Conservation (phyloP, 1,140 invertebrate species). For the Bombus confusus region DNA sequence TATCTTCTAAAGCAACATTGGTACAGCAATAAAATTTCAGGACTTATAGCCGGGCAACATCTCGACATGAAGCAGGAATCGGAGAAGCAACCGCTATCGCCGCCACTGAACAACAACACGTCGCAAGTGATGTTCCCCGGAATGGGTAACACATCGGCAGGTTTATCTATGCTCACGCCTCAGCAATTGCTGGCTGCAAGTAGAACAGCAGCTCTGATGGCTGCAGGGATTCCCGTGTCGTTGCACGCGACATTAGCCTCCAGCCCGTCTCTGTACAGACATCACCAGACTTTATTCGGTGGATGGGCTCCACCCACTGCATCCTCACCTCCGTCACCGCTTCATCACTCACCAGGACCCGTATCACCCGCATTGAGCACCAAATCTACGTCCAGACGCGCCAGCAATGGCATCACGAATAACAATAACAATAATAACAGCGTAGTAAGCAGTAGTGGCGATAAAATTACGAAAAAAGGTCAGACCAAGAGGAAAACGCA, state of each 20-base stretch:
- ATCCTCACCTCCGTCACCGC: constrained; percentile 74
- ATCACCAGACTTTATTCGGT: constrained; percentile 83
- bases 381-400: constrained; percentile 72
- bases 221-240: constrained; percentile 78
- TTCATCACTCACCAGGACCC: constrained; percentile 74
- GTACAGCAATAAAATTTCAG: constrained; percentile 62
- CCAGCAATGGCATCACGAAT: constrained; percentile 64
- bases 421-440: constrained; percentile 78
- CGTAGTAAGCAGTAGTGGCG: constrained; percentile 80
- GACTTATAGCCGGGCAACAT: constrained; percentile 73
- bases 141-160: constrained; percentile 78
- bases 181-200: constrained; percentile 83
- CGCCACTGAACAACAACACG: constrained; percentile 77
- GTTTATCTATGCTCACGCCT: constrained; percentile 82
- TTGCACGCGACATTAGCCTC: constrained; percentile 75
- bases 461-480: constrained; percentile 71
- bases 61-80: constrained; percentile 77
- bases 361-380: constrained; percentile 72
- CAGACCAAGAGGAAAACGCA: constrained; percentile 74
- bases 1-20: too few species aligned
- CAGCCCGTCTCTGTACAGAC: constrained; percentile 78
- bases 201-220: constrained; percentile 82
- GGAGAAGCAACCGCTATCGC: constrained; percentile 78
- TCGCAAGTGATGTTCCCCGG: constrained; percentile 76
- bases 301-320: constrained; percentile 76